Base-by-base conservation (phyloP, 2,113 vertebrate species). In the Petrocephalus zakoni region DNA sequence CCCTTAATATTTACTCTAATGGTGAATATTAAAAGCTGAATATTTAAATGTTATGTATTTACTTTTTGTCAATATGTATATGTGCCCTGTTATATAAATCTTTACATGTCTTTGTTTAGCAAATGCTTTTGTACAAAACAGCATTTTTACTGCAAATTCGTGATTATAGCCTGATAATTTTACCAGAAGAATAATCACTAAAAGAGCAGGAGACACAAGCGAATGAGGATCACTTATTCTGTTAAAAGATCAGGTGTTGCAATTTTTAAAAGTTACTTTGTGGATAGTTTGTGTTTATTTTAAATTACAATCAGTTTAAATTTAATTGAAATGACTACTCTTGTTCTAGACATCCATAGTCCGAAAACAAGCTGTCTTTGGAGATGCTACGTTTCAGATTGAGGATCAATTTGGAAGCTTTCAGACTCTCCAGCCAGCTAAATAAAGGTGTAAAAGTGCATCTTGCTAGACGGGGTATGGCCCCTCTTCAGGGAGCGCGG, bases 11-110 rank as follows among this genome's bases (percentile, higher is more conserved):
- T 64, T 25, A 64, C 9, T 64, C 61, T 10, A 64, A 46, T 83
- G 19, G 8, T 47, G n/a, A 47, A 47, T 51, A 51, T 42, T n/a
- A 84, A 25, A 84, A 88, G 47, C 89, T 82, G 53, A 82, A 91
- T 90, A 87, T 88, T n/a, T 46, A 29, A 51, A 83, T 22, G n/a
- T 49, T 83, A 49, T 22, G 42, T 47, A 83, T n/a, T 49, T 25
- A 84, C 81, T 11, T 84, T 25, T 1, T 13, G 22, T 9, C 81
- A 83, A 25, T 83, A 75, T 34, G 37, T 42, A 37, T 19, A 75
- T 42, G 15, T 75, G 29, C 13, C 72, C 15, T 34, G 34, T 37
- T 15, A 75, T 37, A 75, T 19, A 75, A n/a, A 72, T 37, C 34
- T 75, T 75, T 17, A 75, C 29, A 7, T 37, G 6, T 42, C 37